Percentiles rank a stretch among this genome's conserved stretches.
phyloP scores from a whole-genome alignment of 2,888 invertebrate species.

The Agonum fuliginosum region DNA sequence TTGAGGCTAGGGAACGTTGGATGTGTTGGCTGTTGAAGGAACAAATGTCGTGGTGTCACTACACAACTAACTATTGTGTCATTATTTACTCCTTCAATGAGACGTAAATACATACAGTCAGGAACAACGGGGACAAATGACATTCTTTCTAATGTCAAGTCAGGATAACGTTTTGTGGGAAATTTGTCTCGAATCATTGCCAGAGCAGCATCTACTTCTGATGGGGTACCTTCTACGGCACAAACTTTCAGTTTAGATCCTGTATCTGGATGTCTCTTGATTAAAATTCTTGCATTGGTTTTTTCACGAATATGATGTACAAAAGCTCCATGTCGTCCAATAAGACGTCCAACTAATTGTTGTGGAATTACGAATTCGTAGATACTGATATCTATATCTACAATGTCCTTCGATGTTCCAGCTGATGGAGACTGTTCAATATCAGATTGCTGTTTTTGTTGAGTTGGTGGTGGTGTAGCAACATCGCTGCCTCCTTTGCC shows the following conservation, averaged over 20 bases:
- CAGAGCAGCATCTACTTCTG: constrained; percentile 87
- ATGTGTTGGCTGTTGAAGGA: constrained; percentile 96
- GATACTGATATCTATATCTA: constrained; percentile 68
- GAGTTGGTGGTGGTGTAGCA: constrained; percentile 81
- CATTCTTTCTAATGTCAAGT: constrained; percentile 82
- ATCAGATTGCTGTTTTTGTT: constrained; percentile 69
- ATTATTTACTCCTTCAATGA: constrained; percentile 94
- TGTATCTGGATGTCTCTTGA: constrained; percentile 86
- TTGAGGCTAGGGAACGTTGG: constrained; percentile 92
- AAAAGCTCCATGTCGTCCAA: constrained; percentile 88
- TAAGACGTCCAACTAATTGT: constrained; percentile 87
- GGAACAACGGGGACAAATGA: constrained; percentile 70
- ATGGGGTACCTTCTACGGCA: constrained; percentile 86
- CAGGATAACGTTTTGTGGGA: constrained; percentile 86
- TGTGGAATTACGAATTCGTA: constrained; percentile 87
- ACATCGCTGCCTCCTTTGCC: constrained; percentile 87
- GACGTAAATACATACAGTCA: constrained; percentile 70
- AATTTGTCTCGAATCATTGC: constrained; percentile 90
- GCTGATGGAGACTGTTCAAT: constrained; percentile 68
- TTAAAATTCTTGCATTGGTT: constrained; percentile 85
- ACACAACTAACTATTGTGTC: constrained; percentile 93
- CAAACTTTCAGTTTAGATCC: constrained; percentile 85
- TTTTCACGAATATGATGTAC: constrained; percentile 87
- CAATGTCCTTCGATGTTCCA: constrained; percentile 66
- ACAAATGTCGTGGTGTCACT: constrained; percentile 91